Conservation (phyloP, 2,888 invertebrate genomes). For the Orthonevra nobilis region DNA sequence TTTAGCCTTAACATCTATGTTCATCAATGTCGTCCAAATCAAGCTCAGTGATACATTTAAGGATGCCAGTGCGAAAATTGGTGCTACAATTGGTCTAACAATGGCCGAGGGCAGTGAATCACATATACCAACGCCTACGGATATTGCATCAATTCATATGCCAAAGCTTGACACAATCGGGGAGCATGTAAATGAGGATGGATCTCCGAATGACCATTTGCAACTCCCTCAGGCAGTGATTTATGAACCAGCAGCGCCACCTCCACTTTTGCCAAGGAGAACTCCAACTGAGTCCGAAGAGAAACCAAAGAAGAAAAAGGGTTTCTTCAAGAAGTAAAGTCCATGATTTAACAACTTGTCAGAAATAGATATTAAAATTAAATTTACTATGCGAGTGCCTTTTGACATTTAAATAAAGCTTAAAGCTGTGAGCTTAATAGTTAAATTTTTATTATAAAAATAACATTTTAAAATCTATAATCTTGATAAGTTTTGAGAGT, state of each 20-base stretch:
- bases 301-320: conserved; percentile 75
- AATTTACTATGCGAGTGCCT: conserved; percentile 43
- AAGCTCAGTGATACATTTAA: conserved; percentile 90
- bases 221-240: conserved; percentile 25
- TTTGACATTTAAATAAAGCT: conserved; percentile 6
- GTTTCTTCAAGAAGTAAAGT: conserved; percentile 73
- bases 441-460: neutral
- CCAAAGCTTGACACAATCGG: conserved; percentile 76
- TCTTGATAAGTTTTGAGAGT: conserved; percentile 37
- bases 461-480: neutral
- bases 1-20: conserved; percentile 97
- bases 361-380: neutral
- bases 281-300: conserved; percentile 65
- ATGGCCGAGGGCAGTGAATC: conserved; percentile 83
- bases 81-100: conserved; percentile 90
- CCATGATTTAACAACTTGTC: neutral
- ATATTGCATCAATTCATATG: conserved; percentile 75
- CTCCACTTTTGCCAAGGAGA: conserved; percentile 74
- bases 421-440: conserved; percentile 33
- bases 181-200: conserved; percentile 72
- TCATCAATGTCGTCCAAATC: conserved; percentile 96
- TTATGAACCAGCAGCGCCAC: conserved; percentile 72
- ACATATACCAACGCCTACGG: conserved; percentile 75
- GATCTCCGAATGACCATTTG: conserved; percentile 18
- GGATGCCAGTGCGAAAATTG: conserved; percentile 91